A percentile compares a stretch with the other conserved stretches of the same genome.
phyloP scores from a whole-genome alignment of 2,113 vertebrate genomes.

The Triplophysa rosa region DNA sequence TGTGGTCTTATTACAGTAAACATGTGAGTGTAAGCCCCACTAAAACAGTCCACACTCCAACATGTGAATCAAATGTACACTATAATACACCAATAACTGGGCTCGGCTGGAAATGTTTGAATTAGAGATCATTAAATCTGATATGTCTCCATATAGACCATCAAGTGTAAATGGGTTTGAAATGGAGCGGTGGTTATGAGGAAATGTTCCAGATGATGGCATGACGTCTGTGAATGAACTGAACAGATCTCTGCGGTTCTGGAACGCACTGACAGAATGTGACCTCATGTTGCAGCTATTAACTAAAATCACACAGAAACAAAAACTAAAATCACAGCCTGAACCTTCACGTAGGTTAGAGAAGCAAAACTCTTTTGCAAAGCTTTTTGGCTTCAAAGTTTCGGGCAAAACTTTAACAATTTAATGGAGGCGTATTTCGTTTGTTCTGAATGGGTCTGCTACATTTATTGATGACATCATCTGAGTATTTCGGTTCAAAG shows the following conservation, averaged over 20 bases:
- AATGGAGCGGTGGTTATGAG: conserved; percentile 63
- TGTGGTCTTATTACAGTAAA: too few relatives aligned
- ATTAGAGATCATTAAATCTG: conserved; percentile 65
- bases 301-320: conserved; percentile 43
- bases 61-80: too few relatives aligned
- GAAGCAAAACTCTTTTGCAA: background rate
- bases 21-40: too few relatives aligned
- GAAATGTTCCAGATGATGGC: conserved; percentile 72
- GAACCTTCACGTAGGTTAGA: background rate
- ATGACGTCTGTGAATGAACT: conserved; percentile 62
- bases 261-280: conserved; percentile 39
- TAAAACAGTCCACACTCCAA: too few relatives aligned
- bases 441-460: background rate
- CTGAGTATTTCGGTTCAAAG: conserved; percentile 43
- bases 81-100: conserved; percentile 3
- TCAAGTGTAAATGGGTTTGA: conserved; percentile 75
- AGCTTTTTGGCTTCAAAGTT: background rate
- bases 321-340: background rate
- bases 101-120: conserved; percentile 38
- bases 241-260: conserved; percentile 64
- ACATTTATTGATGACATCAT: conserved; percentile 9
- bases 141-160: conserved; percentile 74
- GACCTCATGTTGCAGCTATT: conserved; percentile 10
- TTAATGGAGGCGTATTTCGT: background rate
- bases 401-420: background rate